Percentiles rank a stretch among this genome's conserved stretches.
phyloP scores from a whole-genome alignment of 2,888 invertebrate species.

The Trichacis sp. region DNA sequence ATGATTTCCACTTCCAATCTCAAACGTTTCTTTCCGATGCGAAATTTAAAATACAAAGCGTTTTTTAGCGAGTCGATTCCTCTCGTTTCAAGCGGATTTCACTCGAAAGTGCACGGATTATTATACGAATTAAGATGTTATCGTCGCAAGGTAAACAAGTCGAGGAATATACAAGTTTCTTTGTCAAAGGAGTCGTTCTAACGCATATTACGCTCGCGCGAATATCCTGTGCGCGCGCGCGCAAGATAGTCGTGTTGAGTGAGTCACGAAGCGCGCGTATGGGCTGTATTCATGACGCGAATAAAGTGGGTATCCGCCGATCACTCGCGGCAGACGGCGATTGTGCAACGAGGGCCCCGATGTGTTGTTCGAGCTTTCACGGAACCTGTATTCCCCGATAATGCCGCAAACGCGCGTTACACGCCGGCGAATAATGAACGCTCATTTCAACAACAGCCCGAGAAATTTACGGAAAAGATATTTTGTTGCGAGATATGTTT shows the following conservation, averaged over 20 bases:
- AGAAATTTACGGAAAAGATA: too few relatives aligned
- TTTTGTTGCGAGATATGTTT: too few relatives aligned
- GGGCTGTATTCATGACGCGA: constrained; percentile 1
- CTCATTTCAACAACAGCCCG: not conserved
- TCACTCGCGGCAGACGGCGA: constrained; percentile 5
- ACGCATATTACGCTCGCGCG: not conserved
- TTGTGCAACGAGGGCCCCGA: constrained; percentile 3
- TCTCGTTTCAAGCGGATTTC: too few relatives aligned
- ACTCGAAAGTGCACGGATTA: too few relatives aligned
- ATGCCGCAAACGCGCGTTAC: not conserved
- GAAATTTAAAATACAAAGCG: too few relatives aligned
- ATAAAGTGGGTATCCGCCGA: constrained; percentile 6
- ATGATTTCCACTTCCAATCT: too few relatives aligned
- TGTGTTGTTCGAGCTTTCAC: constrained; percentile 6
- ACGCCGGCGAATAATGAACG: not conserved
- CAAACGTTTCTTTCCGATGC: too few relatives aligned
- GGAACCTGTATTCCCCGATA: constrained; percentile 1
- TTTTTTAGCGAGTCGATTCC: not conserved
- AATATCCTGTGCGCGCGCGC: constrained; percentile 1
- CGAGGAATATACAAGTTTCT: not conserved
- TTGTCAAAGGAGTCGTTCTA: not conserved
- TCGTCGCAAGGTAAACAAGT: not conserved
- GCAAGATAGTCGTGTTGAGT: not conserved
- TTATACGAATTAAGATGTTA: not conserved
- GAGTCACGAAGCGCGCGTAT: not conserved